Base-by-base conservation (phyloP, 2,888 invertebrate species). In the Platycheirus rosarum region DNA sequence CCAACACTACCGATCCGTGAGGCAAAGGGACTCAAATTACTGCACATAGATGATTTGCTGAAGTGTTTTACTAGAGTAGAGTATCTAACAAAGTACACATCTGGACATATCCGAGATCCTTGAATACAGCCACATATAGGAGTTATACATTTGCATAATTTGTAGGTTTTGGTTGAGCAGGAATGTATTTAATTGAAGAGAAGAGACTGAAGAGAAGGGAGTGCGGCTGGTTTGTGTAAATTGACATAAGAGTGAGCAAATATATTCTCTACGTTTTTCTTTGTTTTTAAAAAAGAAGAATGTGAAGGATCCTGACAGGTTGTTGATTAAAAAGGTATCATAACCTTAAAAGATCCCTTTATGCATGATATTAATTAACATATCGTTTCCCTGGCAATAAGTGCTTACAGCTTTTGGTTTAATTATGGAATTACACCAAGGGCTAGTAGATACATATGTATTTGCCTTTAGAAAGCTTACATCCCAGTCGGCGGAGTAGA, bases 291-390 rank as follows among this genome's bases (percentile, higher is more conserved):
- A 37, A 11, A 2, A n/a, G 7, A 18, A 26, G 2, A 23, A 13
- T n/a, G n/a, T n/a, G 16, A 53, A 53, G 20, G 35, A 40, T 57
- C 14, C 40, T 57, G 57, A 57, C 57, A 57, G 23, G 26, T 60
- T 44, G 44, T 60, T 60, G 42, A 42, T 29, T 60, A 60, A 44
- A 44, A 44, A 60, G 60, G 44, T 60, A 29, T 44, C 44, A 60
- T 60, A 29, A 29, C 16, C 29, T 42, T 29, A 9, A 60, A 44
- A 37, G 42, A 11, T 29, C 60, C 23, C n/a, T 60, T 60, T 29
- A 26, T 44, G 44, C 42, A 29, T 60, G 60, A 60, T 18, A 60
- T 60, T 60, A 60, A 44, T 60, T 60, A 44, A 60, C 60, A 60
- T 60, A 29, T 60, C 42, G 18, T 60, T 60, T 42, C 42, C 13